A percentile compares a stretch with the other conserved stretches of the same genome.
These are phyloP conservation scores for Patagioenas fasciata DNA, from an alignment of 2,113 vertebrate species.

Conservation along the genomic window DNA sequence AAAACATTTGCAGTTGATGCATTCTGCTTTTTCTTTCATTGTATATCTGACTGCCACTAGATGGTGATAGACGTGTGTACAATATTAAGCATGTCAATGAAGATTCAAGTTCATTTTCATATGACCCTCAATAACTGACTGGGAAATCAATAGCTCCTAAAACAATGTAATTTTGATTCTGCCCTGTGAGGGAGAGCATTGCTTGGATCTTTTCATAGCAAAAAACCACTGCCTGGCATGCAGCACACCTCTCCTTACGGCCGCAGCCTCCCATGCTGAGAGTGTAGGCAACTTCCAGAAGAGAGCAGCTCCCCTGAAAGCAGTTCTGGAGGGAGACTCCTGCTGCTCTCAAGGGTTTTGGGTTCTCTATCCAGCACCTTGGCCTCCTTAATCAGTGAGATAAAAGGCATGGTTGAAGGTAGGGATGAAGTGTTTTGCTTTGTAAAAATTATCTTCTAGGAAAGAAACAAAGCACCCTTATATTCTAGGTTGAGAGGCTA, in stretches of 20 bases:
- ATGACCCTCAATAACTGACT: neutral
- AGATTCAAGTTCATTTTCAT: neutral
- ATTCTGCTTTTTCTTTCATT: neutral
- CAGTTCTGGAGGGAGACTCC: neutral
- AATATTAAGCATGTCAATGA: neutral
- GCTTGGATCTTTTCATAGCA: neutral
- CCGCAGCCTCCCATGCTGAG: neutral
- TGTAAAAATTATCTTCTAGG: neutral
- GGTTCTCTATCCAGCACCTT: neutral
- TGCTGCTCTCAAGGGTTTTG: neutral
- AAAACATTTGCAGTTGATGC: neutral
- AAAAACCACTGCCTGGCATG: neutral
- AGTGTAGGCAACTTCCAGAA: neutral
- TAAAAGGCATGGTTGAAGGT: neutral
- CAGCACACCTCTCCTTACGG: rapidly evolving
- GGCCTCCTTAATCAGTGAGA: neutral
- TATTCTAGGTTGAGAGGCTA: neutral
- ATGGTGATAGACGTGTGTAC: conserved; percentile 55
- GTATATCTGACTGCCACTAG: conserved; percentile 52
- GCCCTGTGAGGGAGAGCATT: neutral
- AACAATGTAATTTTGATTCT: neutral
- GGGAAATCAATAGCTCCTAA: neutral
- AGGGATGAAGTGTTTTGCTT: neutral
- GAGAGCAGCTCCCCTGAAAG: neutral
- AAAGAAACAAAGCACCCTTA: neutral